phyloP scores from a whole-genome alignment of 2,888 invertebrate genomes.

The Tricholauxania praeusta region DNA sequence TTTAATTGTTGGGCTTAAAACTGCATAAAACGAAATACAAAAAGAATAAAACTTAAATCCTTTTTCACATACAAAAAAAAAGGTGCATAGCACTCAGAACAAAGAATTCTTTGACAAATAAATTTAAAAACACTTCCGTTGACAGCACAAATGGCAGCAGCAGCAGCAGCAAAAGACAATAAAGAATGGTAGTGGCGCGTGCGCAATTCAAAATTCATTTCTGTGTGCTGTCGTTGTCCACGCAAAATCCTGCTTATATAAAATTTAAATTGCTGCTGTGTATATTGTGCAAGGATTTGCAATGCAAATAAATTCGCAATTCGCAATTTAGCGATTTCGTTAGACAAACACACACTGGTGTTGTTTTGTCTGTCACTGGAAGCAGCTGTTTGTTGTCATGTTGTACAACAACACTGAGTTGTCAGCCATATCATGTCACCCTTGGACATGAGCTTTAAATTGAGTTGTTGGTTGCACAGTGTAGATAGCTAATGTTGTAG shows the following conservation, averaged over 20 bases:
- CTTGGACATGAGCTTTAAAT: neutral
- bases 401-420: conserved; percentile 19
- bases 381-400: conserved; percentile 3
- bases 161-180: conserved; percentile 13
- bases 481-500: too few relatives aligned
- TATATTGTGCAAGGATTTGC: too few relatives aligned
- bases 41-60: too few relatives aligned
- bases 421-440: conserved; percentile 19
- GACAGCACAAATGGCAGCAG: conserved; percentile 50
- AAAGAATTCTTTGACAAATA: conserved; percentile 54
- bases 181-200: conserved; percentile 18
- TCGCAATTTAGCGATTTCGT: too few relatives aligned
- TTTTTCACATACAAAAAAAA: too few relatives aligned
- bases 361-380: neutral
- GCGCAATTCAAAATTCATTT: conserved; percentile 18
- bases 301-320: too few relatives aligned
- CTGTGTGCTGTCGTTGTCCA: conserved; percentile 1
- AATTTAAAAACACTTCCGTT: conserved; percentile 63
- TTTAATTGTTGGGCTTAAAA: conserved; percentile 34
- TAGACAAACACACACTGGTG: neutral
- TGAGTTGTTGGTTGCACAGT: neutral
- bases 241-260: conserved; percentile 6
- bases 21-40: neutral
- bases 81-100: neutral
- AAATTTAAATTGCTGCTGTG: too few relatives aligned